Conservation (phyloP, 2,888 invertebrate genomes). For the Pyrrhia umbra region DNA sequence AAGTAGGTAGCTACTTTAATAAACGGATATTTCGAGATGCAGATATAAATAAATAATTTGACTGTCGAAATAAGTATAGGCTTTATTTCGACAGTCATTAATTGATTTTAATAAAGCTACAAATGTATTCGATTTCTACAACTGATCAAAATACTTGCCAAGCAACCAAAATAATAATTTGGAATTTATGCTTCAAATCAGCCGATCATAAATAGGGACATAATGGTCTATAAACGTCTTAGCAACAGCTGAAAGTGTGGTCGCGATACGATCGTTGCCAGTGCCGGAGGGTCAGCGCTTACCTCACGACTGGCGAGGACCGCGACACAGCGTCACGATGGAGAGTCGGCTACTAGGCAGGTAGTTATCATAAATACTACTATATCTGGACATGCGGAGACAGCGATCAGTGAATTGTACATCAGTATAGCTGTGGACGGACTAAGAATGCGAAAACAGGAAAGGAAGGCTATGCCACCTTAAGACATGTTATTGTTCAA, state of each 20-base stretch:
- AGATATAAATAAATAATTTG: slow-evolving; percentile 1
- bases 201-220: slow-evolving; percentile 72
- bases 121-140: slow-evolving; percentile 12
- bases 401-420: slow-evolving; percentile 56
- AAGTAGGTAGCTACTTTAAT: background rate
- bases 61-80: slow-evolving; percentile 6
- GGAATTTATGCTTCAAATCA: slow-evolving; percentile 67
- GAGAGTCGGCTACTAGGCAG: slow-evolving; percentile 46
- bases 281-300: slow-evolving; percentile 68
- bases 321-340: slow-evolving; percentile 53
- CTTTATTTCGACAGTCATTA: no score
- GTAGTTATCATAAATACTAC: slow-evolving; percentile 54
- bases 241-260: slow-evolving; percentile 73
- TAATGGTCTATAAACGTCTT: slow-evolving; percentile 80
- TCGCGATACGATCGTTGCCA: slow-evolving; percentile 75
- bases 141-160: slow-evolving; percentile 8
- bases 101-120: slow-evolving; percentile 6
- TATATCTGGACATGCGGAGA: slow-evolving; percentile 51
- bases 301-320: slow-evolving; percentile 66
- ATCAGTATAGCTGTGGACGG: slow-evolving; percentile 60
- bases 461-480: background rate
- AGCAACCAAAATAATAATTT: slow-evolving; percentile 49
- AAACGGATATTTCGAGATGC: slow-evolving; percentile 18
- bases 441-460: slow-evolving; percentile 8
- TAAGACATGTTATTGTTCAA: background rate